Evolutionary conservation across 1,140 invertebrate genomes (phyloP), one percentile per base, ranked within the genome.

Genomic region (Drosophila miranda): DNA sequence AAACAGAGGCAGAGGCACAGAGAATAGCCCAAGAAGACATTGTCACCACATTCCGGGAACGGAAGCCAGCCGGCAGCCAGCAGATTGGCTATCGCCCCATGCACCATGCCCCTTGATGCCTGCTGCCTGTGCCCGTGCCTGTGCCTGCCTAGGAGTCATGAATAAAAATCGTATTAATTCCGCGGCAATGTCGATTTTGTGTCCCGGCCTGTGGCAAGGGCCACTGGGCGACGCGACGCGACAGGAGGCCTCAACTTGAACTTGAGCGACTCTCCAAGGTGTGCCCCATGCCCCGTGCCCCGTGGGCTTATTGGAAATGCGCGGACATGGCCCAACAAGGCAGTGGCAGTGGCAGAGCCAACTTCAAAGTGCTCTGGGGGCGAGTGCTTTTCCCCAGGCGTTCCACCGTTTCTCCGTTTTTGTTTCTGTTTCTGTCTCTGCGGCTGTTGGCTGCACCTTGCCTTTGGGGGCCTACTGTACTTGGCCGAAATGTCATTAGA

Each of bases 121-220:
- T 13, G 11, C 3, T 34, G 23, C 11, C n/a, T 14, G 28, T 28
- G 23, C 4, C 43, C 19, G 6, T 6, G 6, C 28, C 44, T 1
- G 9, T 14, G 44, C 34, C 34, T 75, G 71, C 43, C 71, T 63
- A 52, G 41, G 42, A 68, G 81, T 75, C 82, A 86, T 86, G 81
- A 87, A 86, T 87, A 86, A 86, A 87, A 86, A 86, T 86, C 81
- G 81, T 82, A 86, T 86, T 86, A 86, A 86, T 86, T 87, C 64
- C 67, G 82, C 75, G 74, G 46, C 74, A 81, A 54, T 81, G 77
- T 74, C 81, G 69, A 75, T 75, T 67, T 56, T 71, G 67, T 38
- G 34, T 38, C 11, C 11, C 11, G 26, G n/a, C n/a, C 28, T 61
- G 38, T 50, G 13, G 56, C 73, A 72, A 73, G 63, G 74, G 69